These are phyloP conservation scores for Hippopotamus amphibius DNA, from an alignment of 2,113 vertebrate species.

Conservation along the genomic window DNA sequence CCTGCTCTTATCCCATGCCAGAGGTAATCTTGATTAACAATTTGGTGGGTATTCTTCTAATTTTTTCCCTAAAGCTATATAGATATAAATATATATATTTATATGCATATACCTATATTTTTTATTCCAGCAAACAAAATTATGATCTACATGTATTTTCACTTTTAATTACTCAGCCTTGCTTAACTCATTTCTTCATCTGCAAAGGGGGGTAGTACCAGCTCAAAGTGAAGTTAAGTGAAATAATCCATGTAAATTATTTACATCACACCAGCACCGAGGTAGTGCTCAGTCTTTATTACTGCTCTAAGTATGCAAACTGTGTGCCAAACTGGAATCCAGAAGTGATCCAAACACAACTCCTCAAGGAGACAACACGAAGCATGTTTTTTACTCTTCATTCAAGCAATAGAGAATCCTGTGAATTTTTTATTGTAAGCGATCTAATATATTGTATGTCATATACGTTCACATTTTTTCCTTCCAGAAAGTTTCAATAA, in stretches of 20 bases:
- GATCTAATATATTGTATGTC: not conserved
- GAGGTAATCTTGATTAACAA: not conserved
- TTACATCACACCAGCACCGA: not conserved
- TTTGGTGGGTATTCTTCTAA: not conserved
- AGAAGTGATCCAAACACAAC: not conserved
- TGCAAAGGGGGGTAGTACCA: not conserved
- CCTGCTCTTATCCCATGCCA: not conserved
- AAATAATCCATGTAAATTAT: not conserved
- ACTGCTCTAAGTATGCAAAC: not conserved
- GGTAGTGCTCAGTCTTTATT: not conserved
- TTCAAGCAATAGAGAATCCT: not conserved
- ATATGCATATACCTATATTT: not conserved
- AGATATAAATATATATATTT: not conserved
- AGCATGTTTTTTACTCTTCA: not conserved
- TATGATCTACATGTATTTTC: conserved; percentile 15
- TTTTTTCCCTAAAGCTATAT: not conserved
- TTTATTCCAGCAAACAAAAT: not conserved
- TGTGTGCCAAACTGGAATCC: not conserved
- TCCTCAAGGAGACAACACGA: not conserved
- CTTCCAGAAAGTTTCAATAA: not conserved
- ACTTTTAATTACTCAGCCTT: not conserved
- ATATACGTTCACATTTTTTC: not conserved
- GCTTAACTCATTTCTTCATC: not conserved
- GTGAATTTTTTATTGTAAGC: not conserved
- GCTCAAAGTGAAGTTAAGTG: not conserved